Conservation (phyloP, 2,888 invertebrate genomes). For the Limnephilus auricula region DNA sequence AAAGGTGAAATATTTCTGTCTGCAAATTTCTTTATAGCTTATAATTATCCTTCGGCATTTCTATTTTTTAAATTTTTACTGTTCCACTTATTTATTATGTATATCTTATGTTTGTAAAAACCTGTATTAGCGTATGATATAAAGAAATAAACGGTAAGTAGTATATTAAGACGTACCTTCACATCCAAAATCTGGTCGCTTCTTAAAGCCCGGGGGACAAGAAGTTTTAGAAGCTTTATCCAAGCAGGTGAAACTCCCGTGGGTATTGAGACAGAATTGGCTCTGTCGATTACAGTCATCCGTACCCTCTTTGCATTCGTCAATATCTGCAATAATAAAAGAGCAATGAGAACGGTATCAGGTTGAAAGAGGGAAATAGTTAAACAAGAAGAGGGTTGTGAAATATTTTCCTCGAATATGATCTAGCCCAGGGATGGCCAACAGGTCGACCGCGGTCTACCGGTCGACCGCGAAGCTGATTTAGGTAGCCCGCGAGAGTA, state of each 20-base stretch:
- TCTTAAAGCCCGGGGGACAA: slow-evolving; percentile 82
- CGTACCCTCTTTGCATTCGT: slow-evolving; percentile 82
- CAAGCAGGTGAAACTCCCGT: slow-evolving; percentile 84
- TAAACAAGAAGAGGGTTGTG: not conserved
- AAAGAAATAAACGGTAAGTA: not conserved
- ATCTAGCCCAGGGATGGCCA: too few relatives aligned
- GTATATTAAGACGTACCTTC: slow-evolving; percentile 73
- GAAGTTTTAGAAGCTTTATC: slow-evolving; percentile 80
- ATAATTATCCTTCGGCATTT: too few relatives aligned
- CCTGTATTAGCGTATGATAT: not conserved
- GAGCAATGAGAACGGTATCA: not conserved
- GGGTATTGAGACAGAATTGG: slow-evolving; percentile 84
- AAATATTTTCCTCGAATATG: too few relatives aligned
- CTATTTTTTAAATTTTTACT: too few relatives aligned
- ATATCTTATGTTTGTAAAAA: too few relatives aligned
- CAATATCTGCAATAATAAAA: slow-evolving; percentile 78
- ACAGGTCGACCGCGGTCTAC: too few relatives aligned
- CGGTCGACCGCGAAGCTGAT: too few relatives aligned
- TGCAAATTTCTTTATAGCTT: too few relatives aligned
- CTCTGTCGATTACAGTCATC: slow-evolving; percentile 83
- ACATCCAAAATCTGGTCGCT: slow-evolving; percentile 76
- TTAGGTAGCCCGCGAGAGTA: too few relatives aligned
- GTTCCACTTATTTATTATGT: too few relatives aligned
- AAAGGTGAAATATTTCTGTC: too few relatives aligned
- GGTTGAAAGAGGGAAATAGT: not conserved